These are phyloP conservation scores for Branchellion lobata DNA, from an alignment of 2,888 invertebrate species.

Conservation along the genomic window DNA sequence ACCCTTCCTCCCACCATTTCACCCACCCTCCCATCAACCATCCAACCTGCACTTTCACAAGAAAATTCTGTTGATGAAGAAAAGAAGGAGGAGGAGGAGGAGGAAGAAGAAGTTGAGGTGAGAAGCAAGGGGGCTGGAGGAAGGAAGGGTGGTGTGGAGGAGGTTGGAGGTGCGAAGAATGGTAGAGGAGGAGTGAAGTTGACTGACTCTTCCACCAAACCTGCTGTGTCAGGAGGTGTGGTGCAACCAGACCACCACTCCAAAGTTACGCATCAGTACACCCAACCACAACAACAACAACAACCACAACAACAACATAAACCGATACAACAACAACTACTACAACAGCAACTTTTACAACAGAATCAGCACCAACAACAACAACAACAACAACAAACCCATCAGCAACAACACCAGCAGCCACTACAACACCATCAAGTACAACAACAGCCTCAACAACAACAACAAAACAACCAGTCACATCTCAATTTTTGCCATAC, in stretches of 20 bases:
- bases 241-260: too few relatives aligned
- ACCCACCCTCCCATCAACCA: too few relatives aligned
- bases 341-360: slow-evolving; percentile 13
- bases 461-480: not conserved
- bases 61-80: slow-evolving; percentile 41
- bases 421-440: not conserved
- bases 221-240: too few relatives aligned
- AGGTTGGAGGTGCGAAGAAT: too few relatives aligned
- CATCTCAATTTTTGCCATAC: not conserved
- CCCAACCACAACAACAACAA: slow-evolving; percentile 10
- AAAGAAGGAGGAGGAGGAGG: slow-evolving; percentile 18
- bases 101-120: too few relatives aligned
- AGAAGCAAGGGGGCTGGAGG: slow-evolving; percentile 7
- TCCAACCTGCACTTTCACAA: too few relatives aligned
- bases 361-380: not conserved
- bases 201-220: not conserved
- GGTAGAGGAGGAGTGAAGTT: too few relatives aligned
- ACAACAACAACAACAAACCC: slow-evolving; percentile 7
- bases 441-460: slow-evolving; percentile 23
- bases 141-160: not conserved
- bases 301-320: slow-evolving; percentile 21
- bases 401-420: not conserved
- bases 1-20: too few relatives aligned
- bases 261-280: slow-evolving; percentile 3
- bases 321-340: not conserved